phyloP scores from a whole-genome alignment of 2,797 vertebrate species.

The Odontamblyopus rebecca region DNA sequence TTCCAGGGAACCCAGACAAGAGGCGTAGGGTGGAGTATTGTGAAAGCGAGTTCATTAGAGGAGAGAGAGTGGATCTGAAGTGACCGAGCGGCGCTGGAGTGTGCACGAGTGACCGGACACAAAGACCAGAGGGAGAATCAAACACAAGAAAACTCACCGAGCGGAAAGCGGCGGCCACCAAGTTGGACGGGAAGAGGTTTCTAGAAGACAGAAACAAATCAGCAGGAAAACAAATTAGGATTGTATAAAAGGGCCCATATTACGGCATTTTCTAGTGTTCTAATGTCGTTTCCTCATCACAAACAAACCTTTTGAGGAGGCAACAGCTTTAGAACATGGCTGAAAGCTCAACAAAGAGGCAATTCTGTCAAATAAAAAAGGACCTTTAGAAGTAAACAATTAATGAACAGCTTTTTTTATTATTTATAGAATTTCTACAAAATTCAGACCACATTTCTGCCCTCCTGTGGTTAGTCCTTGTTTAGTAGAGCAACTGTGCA shows the following conservation, averaged over 20 bases:
- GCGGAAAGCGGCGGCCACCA: constrained; percentile 90
- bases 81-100: constrained; percentile 30
- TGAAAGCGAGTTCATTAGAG: constrained; percentile 42
- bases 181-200: constrained; percentile 95
- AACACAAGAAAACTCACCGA: constrained; percentile 81
- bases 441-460: too few relatives aligned
- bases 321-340: too few relatives aligned
- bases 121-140: background rate
- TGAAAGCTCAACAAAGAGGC: too few relatives aligned
- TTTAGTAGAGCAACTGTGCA: too few relatives aligned
- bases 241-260: background rate
- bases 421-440: too few relatives aligned
- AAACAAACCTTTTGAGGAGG: too few relatives aligned
- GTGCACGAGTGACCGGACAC: constrained; percentile 12
- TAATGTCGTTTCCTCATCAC: too few relatives aligned
- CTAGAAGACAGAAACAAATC: constrained; percentile 65
- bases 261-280: too few relatives aligned
- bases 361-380: too few relatives aligned
- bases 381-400: too few relatives aligned
- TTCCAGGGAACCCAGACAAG: constrained; percentile 37
- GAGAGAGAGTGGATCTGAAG: constrained; percentile 27
- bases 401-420: too few relatives aligned
- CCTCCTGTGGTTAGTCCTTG: too few relatives aligned
- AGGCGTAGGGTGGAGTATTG: constrained; percentile 35
- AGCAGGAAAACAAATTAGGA: background rate